Percentiles rank a stretch among this genome's conserved stretches.
These are phyloP conservation scores for Isichthys henryi DNA, from an alignment of 2,113 vertebrate species.

Conservation along the genomic window DNA sequence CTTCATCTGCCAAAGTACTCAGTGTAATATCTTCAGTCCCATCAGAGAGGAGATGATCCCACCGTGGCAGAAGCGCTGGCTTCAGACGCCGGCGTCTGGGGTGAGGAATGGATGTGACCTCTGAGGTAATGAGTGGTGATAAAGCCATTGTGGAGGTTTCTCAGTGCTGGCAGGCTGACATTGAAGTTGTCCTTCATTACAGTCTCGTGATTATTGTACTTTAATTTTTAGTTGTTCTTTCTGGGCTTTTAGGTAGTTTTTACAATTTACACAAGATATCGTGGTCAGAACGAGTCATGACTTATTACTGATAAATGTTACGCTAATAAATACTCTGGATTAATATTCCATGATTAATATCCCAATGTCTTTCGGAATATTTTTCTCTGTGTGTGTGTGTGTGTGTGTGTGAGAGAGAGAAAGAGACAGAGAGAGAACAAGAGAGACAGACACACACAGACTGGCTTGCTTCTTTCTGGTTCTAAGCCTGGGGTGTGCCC, in stretches of 20 bases:
- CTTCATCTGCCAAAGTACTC: not conserved
- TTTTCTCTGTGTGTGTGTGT: not conserved
- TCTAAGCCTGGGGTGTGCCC: not conserved
- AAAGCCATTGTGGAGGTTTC: not conserved
- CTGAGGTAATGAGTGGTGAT: not conserved
- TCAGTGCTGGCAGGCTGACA: slow-evolving; percentile 7
- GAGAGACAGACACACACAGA: not conserved
- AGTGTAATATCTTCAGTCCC: not conserved
- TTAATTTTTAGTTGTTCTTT: not conserved
- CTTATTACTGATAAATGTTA: not conserved
- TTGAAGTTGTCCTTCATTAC: not conserved
- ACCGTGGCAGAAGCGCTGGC: not conserved
- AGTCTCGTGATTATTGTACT: not conserved
- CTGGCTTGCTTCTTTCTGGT: not conserved
- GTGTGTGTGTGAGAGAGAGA: not conserved
- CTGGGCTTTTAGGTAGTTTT: not conserved
- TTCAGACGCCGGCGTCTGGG: not conserved
- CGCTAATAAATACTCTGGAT: not conserved
- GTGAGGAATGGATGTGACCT: not conserved
- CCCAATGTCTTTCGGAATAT: not conserved
- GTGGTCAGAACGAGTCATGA: not conserved
- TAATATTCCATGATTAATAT: not conserved
- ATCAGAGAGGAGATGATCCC: not conserved
- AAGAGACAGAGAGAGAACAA: not conserved
- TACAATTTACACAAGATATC: not conserved